Evolutionary conservation across 2,888 invertebrate genomes (phyloP).

Genomic region (Gymnoscelis rufifasciata): DNA sequence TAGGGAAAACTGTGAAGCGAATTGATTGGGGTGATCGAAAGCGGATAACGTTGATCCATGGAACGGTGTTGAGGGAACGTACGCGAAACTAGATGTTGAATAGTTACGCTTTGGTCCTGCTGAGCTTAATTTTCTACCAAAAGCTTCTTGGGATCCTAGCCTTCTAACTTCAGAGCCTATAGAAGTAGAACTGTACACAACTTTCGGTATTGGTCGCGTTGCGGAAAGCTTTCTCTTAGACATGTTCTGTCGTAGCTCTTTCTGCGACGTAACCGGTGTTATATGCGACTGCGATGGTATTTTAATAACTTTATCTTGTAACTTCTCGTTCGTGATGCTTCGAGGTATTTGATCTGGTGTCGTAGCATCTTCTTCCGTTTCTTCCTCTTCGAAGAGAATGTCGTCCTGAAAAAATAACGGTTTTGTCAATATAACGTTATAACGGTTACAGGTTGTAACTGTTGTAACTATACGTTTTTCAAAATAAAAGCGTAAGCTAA

Average conservation of each 20-base stretch:
- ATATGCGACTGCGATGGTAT: slow-evolving; percentile 36
- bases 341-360: slow-evolving; percentile 30
- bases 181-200: slow-evolving; percentile 79
- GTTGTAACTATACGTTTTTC: too few relatives aligned
- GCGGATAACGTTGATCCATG: slow-evolving; percentile 90
- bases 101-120: slow-evolving; percentile 81
- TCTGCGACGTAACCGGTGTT: slow-evolving; percentile 38
- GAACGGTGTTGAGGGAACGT: slow-evolving; percentile 87
- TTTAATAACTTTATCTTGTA: slow-evolving; percentile 31
- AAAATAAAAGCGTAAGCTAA: too few relatives aligned
- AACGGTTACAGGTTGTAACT: too few relatives aligned
- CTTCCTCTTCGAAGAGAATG: slow-evolving; percentile 66
- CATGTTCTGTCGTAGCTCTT: slow-evolving; percentile 48
- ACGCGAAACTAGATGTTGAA: slow-evolving; percentile 90
- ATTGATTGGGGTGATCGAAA: slow-evolving; percentile 86
- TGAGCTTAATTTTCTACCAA: slow-evolving; percentile 53
- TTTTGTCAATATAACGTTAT: too few relatives aligned
- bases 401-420: slow-evolving; percentile 54
- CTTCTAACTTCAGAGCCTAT: slow-evolving; percentile 76
- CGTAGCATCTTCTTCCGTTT: slow-evolving; percentile 48
- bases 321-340: slow-evolving; percentile 29
- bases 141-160: slow-evolving; percentile 58
- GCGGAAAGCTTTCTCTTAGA: slow-evolving; percentile 64
- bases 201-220: slow-evolving; percentile 53
- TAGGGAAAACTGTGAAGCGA: slow-evolving; percentile 87